Percentiles rank a stretch among this genome's conserved stretches.
Evolutionary conservation across 2,888 invertebrate genomes (phyloP).

Genomic region (Cynaeus angustus): DNA sequence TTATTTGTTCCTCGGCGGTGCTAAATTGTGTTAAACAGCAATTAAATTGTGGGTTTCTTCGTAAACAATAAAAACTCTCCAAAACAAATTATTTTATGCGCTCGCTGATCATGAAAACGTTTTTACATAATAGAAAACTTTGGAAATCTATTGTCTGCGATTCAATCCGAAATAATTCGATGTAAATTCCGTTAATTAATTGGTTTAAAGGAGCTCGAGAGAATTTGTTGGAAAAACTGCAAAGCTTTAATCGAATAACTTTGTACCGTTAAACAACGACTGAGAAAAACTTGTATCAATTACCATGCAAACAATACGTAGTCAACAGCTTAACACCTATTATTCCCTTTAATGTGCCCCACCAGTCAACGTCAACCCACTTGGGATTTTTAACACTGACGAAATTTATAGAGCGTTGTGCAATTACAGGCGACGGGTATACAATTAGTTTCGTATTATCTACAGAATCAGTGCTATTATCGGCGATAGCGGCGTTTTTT

Average conservation of each 20-base stretch:
- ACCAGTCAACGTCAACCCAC: conserved; percentile 45
- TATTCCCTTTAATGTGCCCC: conserved; percentile 43
- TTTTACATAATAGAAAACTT: conserved; percentile 29
- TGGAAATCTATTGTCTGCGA: conserved; percentile 35
- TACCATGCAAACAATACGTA: conserved; percentile 38
- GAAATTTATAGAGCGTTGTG: conserved; percentile 45
- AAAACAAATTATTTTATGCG: conserved; percentile 29
- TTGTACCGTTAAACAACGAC: conserved; percentile 25
- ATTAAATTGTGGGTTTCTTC: conserved; percentile 34
- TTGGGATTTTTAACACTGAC: conserved; percentile 40
- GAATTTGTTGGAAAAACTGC: conserved; percentile 1
- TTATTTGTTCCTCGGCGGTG: conserved; percentile 13
- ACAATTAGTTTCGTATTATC: conserved; percentile 42
- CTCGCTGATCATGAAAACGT: conserved; percentile 11
- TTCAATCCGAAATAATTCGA: conserved; percentile 33
- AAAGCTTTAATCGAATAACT: conserved; percentile 28
- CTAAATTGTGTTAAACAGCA: conserved; percentile 35
- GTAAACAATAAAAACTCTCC: conserved; percentile 17
- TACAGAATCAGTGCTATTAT: conserved; percentile 36
- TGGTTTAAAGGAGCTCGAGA: conserved; percentile 14
- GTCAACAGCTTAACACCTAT: conserved; percentile 46
- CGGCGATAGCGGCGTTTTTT: conserved; percentile 29
- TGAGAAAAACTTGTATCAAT: conserved; percentile 44
- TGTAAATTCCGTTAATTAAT: conserved; percentile 38
- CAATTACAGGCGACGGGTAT: conserved; percentile 37